These are phyloP conservation scores for Perca schrenkii DNA, from an alignment of 2,113 vertebrate genomes.

Conservation along the genomic window DNA sequence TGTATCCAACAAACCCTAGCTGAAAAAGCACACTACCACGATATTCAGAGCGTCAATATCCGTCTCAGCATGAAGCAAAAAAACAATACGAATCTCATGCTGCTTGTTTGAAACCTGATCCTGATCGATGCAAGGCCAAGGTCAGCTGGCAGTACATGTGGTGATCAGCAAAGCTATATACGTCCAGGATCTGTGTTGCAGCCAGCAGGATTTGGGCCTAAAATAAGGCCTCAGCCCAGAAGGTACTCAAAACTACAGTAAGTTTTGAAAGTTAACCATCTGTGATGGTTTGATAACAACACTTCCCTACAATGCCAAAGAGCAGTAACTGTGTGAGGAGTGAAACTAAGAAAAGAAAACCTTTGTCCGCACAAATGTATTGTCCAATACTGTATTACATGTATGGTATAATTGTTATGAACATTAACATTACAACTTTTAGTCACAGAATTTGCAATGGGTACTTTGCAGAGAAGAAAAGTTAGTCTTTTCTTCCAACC, in stretches of 20 bases:
- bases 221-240: neutral
- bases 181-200: slow-evolving; percentile 19
- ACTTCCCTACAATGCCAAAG: neutral
- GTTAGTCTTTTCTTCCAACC: neutral
- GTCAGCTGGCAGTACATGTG: slow-evolving; percentile 42
- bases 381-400: neutral
- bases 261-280: slow-evolving; percentile 15
- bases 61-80: slow-evolving; percentile 48
- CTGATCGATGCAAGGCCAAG: slow-evolving; percentile 62
- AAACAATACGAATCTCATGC: slow-evolving; percentile 58
- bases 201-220: slow-evolving; percentile 27
- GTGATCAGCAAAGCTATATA: slow-evolving; percentile 28
- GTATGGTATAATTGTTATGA: neutral
- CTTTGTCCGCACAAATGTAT: neutral
- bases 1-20: slow-evolving; percentile 18
- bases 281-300: slow-evolving; percentile 5
- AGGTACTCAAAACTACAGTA: neutral
- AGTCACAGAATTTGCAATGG: neutral
- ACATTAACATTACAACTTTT: neutral
- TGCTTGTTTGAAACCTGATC: slow-evolving; percentile 55
- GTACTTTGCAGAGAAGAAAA: neutral
- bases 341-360: neutral
- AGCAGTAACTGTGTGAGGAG: neutral
- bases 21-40: slow-evolving; percentile 43
- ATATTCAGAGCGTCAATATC: slow-evolving; percentile 50